Base-by-base conservation (phyloP, 2,797 vertebrate species). In the Columba guinea region DNA sequence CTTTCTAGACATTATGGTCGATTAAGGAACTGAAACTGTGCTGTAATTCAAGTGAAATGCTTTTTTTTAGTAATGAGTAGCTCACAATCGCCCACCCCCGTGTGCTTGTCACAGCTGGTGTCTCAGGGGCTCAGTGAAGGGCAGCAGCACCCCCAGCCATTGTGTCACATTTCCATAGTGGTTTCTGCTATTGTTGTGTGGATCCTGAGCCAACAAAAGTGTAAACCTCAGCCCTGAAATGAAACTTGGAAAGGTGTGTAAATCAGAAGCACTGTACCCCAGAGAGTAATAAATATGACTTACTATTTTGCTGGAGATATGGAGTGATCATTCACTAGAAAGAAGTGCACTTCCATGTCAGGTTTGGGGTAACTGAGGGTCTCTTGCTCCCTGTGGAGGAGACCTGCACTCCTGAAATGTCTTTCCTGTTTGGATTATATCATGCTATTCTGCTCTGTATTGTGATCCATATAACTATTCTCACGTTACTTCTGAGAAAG, bases 251-350 rank as follows among this genome's bases (percentile, higher is more conserved):
- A 87, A 94, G 27, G 49, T 89, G 78, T 91, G 84, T 96, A 90
- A 94, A 96, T 96, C 93, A 93, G 85, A 82, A 71, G 77, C 64
- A 75, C 60, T 90, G 49, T 92, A 63, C 84, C 67, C 85, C 48
- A 17, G 95, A 84, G 74, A 76, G 28, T 53, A 92, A 83, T 87
- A 62, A 94, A 68, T 53, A 63, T 92, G 83, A 93, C 58, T 94
- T 94, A 90, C 23, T 94, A 8, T 94, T 94, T 97, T 94, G 69
- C 62, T 88, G 39, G 65, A 82, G 88, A 82, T 94, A 41, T 2
- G 6, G 74, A 82, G 12, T 87, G 82, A 94, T 93, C 64, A 64
- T 52, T 94, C 56, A 80, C 15, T 55, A 88, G 63, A 63, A 76
- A 84, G 82, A 88, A 86, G 49, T 87, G 48, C 1, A 2, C 27